phyloP scores from a whole-genome alignment of 2,888 invertebrate genomes.

The Arrhopalites spinosus region DNA sequence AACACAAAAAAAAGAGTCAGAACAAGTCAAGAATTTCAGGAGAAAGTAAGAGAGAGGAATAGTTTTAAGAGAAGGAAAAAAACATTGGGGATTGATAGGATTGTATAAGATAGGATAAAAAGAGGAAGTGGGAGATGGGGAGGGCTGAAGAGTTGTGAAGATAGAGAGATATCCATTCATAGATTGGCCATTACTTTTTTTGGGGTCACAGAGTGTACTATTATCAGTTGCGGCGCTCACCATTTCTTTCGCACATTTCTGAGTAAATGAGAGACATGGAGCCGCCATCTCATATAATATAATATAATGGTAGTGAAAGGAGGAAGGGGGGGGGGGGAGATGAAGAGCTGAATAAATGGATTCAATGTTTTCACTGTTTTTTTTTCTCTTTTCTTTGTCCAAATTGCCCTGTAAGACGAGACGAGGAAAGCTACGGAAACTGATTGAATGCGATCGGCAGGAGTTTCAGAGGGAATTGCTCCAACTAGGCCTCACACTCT shows the following conservation, averaged over 20 bases:
- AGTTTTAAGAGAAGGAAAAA: not conserved
- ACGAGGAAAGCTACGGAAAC: conserved; percentile 43
- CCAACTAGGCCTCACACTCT: conserved; percentile 48
- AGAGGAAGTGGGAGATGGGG: no score
- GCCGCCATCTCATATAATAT: conserved; percentile 11
- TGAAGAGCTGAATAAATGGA: conserved; percentile 27
- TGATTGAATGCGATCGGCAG: conserved; percentile 47
- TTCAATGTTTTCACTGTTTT: conserved; percentile 32
- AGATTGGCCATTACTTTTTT: conserved; percentile 31
- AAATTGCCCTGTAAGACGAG: conserved; percentile 36
- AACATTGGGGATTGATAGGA: not conserved
- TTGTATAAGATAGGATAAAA: no score
- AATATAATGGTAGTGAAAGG: conserved; percentile 21
- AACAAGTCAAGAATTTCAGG: no score
- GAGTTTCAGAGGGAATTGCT: conserved; percentile 50
- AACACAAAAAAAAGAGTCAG: no score
- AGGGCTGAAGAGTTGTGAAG: not conserved
- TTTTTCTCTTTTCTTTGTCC: not conserved
- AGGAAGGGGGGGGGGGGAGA: conserved; percentile 1
- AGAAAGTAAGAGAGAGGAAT: not conserved
- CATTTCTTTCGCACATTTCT: conserved; percentile 28
- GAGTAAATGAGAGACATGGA: conserved; percentile 32
- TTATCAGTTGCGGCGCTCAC: conserved; percentile 8
- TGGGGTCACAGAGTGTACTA: conserved; percentile 31
- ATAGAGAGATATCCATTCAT: conserved; percentile 29